Evolutionary conservation across 2,797 vertebrate species (phyloP).

Genomic region (Microtus californicus): DNA sequence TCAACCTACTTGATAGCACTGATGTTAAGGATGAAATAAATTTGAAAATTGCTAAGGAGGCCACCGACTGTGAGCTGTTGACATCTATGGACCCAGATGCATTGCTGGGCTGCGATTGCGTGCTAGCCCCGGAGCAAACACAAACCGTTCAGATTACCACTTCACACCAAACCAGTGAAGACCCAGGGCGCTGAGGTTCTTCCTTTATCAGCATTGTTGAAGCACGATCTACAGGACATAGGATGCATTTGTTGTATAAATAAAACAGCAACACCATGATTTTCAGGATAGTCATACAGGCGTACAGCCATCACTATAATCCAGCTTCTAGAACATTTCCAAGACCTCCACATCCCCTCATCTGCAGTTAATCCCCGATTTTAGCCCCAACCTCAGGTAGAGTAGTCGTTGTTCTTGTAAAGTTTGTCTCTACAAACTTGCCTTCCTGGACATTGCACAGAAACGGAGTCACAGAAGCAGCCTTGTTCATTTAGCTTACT

Average conservation of each 20-base stretch:
- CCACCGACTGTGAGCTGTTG: background rate
- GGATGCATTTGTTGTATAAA: background rate
- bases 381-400: background rate
- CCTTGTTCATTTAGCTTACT: background rate
- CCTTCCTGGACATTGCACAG: constrained; percentile 20
- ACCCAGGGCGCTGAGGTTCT: background rate
- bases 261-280: background rate
- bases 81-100: background rate
- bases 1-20: background rate
- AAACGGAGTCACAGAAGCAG: background rate
- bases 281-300: background rate
- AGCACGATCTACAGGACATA: background rate
- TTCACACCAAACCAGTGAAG: background rate
- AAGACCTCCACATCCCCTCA: background rate
- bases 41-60: constrained; percentile 12
- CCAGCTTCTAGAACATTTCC: constrained; percentile 16
- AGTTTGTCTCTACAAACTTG: background rate
- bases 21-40: background rate
- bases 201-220: background rate
- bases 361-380: background rate
- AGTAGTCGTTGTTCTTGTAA: background rate
- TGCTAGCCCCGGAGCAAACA: background rate
- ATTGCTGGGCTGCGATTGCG: background rate
- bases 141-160: background rate
- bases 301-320: background rate